These are phyloP conservation scores for Drosophila prostipennis DNA, from an alignment of 2,888 invertebrate species.

Conservation along the genomic window DNA sequence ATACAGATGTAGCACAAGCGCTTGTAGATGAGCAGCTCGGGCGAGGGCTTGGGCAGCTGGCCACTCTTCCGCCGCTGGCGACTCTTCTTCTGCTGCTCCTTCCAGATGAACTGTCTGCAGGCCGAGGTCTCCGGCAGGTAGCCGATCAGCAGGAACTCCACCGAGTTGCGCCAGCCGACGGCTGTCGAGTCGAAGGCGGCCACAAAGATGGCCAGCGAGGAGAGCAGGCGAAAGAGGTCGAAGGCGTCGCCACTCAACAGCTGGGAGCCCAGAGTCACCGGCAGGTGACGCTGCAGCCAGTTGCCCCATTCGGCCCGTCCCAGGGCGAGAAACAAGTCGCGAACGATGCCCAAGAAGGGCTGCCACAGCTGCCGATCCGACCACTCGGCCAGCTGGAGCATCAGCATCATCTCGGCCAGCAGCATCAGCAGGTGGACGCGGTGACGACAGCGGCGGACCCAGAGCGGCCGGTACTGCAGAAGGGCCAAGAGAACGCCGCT, in stretches of 20 bases:
- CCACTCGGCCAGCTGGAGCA: constrained; percentile 1
- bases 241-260: not conserved
- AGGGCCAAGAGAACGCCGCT: not conserved
- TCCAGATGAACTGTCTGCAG: not conserved
- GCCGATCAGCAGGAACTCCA: constrained; percentile 2
- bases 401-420: not conserved
- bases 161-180: not conserved
- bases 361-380: not conserved
- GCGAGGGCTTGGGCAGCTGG: not conserved
- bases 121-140: not conserved
- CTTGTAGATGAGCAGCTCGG: not conserved
- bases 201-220: not conserved
- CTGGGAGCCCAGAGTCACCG: not conserved
- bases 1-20: not conserved
- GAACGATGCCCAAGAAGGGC: not conserved
- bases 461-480: not conserved
- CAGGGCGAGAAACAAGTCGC: not conserved
- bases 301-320: not conserved
- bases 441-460: constrained; percentile 1
- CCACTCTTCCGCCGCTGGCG: not conserved
- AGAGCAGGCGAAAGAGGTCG: not conserved
- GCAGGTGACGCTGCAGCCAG: not conserved
- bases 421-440: not conserved
- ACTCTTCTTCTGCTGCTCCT: not conserved
- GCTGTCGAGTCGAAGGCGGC: not conserved